Base-by-base conservation (phyloP, 2,113 vertebrate species). In the Arvicanthis niloticus region DNA sequence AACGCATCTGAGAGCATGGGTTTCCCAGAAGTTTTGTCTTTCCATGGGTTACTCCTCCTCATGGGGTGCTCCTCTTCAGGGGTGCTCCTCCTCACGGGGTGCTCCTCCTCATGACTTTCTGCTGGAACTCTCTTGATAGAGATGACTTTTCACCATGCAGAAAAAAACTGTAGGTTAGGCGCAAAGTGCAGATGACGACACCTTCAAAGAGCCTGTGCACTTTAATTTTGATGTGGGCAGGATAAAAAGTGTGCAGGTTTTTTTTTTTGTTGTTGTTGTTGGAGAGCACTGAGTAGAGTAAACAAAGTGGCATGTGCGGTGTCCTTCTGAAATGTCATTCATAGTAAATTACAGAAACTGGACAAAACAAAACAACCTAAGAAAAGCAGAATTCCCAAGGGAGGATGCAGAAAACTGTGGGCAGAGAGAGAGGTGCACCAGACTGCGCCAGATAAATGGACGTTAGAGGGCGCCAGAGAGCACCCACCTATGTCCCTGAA, bases 321-420 rank as follows among this genome's bases (percentile, higher is more conserved):
- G 62, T 65, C 17, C 76, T 48, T 15, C 45, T 82, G 42, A 45
- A 75, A 45, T 8, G 51, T 51, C 85, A 88, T 91, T 87, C 42
- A 26, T 22, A 51, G 60, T 88, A 73, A 91, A 51, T 94, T 96
- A 87, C 65, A 80, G 89, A 80, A 96, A 70, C 73, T 82, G 91
- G 58, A 75, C 62, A 75, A 73, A 94, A 42, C 24, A 84, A 62
- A 51, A 73, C 58, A 85, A 31, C 58, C 2, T 2, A 60, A 89
- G 89, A 77, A 62, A 89, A 70, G 42, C 48, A 31, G 76, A 88
- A 34, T 70, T 34, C 19, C 24, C 22, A 40, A 22, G 17, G 72
- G 26, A 73, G 13, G 8, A 73, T 45, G 56, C 42, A 48, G 89
- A 72, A 45, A 82, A 51, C 42, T 51, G 3, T 51, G 34, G 29